Percentiles rank a stretch among this genome's conserved stretches.
phyloP scores from a whole-genome alignment of 2,888 invertebrate genomes.

The Papilio demoleus region DNA sequence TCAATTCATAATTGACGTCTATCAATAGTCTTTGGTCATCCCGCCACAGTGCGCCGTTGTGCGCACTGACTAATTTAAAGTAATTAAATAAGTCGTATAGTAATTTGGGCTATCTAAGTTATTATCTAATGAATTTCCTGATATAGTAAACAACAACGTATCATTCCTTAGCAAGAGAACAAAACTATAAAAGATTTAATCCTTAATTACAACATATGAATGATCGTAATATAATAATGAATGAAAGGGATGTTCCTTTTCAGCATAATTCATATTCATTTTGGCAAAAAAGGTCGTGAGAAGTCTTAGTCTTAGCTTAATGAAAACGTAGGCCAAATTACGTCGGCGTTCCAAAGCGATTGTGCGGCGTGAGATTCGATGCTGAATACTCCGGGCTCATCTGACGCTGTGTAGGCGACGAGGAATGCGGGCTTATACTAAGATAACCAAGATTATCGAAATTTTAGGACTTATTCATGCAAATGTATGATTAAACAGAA shows the following conservation, averaged over 20 bases:
- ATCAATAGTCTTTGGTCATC: no score
- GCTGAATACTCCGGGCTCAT: constrained; percentile 38
- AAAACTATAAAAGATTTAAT: background rate
- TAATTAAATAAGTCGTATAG: no score
- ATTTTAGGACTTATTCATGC: background rate
- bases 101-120: no score
- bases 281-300: constrained; percentile 31
- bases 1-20: no score
- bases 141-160: background rate
- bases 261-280: constrained; percentile 26
- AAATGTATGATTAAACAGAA: no score
- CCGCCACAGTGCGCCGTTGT: no score
- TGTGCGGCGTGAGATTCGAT: constrained; percentile 41
- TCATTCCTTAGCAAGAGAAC: background rate
- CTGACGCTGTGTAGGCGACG: constrained; percentile 41
- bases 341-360: constrained; percentile 36
- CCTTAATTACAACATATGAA: background rate
- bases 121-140: no score
- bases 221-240: constrained; percentile 15
- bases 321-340: constrained; percentile 36
- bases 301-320: constrained; percentile 29
- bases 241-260: constrained; percentile 6
- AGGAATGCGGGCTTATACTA: constrained; percentile 39
- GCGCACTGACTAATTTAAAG: no score
- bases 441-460: constrained; percentile 2